Base-by-base conservation (phyloP, 2,888 invertebrate genomes). In the Hypsopygia costalis region DNA sequence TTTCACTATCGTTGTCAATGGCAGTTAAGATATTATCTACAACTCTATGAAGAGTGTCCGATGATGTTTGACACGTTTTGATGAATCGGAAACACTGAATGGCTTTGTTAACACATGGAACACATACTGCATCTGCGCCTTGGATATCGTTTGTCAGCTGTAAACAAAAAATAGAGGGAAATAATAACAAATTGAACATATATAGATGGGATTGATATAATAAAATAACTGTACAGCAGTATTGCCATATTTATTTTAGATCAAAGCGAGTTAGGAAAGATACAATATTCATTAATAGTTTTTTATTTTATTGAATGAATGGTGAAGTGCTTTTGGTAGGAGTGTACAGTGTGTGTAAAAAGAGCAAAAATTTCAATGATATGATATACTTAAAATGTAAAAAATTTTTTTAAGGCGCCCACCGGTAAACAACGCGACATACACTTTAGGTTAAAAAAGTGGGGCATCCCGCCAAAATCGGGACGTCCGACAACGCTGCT, bases 51-150 rank as follows among this genome's bases (percentile, higher is more conserved):
- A 87, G 49, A 28, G 66, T 39, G 36, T 52, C 36, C n/a, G 67
- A 66, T 0, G 79, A 67, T 6, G 49, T 55, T 43, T 66, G 56
- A 47, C 72, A 81, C 21, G 47, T 57, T 31, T 73, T 46, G 4
- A 82, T 48, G 36, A 87, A 81, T 36, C 56, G 68, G 1, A 56
- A 28, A 1, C 63, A 58, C 35, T 71, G 58, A 1, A 80, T 36
- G 8, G 65, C 57, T 49, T 64, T 68, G 8, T 75, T 61, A 0
- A 69, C 66, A 49, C 87, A 87, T 20, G 63, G 51, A 12, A 62
- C 58, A 44, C 87, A 87, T 1, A 82, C 67, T 25, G 74, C 78
- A 49, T 86, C 78, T 28, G 85, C 51, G 0, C 83, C 83, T 12
- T 70, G 57, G 20, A 83, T 63, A 42, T 74, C 70, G 46, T 76